These are phyloP conservation scores for Caenorhabditis sp. DNA, from an alignment of 2,888 invertebrate genomes.

Conservation along the genomic window DNA sequence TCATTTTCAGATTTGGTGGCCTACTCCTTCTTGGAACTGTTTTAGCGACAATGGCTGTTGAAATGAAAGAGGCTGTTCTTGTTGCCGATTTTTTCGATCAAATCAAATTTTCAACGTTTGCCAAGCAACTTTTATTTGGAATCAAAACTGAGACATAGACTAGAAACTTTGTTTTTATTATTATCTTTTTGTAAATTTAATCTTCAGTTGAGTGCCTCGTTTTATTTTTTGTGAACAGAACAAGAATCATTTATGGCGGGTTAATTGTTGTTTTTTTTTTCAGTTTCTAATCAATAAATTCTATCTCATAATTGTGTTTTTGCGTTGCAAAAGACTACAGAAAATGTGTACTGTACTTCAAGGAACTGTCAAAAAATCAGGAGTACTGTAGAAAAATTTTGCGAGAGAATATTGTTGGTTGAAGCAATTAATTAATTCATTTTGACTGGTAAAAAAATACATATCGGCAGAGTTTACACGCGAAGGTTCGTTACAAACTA, in stretches of 20 bases:
- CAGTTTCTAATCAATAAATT: background rate
- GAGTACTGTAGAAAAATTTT: no score
- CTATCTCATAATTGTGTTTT: no score
- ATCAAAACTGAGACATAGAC: slow-evolving; percentile 36
- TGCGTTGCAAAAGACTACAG: no score
- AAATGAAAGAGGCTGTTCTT: slow-evolving; percentile 69
- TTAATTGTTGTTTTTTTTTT: background rate
- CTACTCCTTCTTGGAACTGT: slow-evolving; percentile 67
- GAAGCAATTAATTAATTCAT: no score
- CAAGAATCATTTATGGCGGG: background rate
- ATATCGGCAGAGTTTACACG: no score
- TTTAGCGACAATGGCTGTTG: slow-evolving; percentile 68
- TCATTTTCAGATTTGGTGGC: slow-evolving; percentile 57
- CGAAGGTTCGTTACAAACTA: no score
- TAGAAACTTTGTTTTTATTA: background rate
- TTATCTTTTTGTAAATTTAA: background rate
- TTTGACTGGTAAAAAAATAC: no score
- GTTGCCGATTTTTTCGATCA: slow-evolving; percentile 70
- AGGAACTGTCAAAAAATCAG: no score
- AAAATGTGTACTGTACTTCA: no score
- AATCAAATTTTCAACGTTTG: slow-evolving; percentile 65
- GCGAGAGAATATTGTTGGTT: no score
- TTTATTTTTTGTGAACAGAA: background rate
- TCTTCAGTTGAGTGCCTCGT: background rate
- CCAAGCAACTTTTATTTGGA: slow-evolving; percentile 65